Evolutionary conservation across 2,113 vertebrate species (phyloP).

Genomic region (Sphaerodactylus townsendi): DNA sequence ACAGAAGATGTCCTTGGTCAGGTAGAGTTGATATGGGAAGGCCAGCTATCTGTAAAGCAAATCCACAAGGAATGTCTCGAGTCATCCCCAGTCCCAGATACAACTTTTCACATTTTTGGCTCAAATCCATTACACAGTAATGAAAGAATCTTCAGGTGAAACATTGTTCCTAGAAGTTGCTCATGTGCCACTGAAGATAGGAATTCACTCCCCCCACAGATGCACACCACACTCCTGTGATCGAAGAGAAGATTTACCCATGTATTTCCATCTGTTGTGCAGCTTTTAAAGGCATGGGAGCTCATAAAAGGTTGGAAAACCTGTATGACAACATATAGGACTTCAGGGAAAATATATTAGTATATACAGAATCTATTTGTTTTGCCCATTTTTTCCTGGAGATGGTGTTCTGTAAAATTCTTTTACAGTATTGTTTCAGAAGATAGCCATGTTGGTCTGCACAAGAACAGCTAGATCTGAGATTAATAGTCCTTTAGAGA

Average conservation of each 20-base stretch:
- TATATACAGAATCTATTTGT: background rate
- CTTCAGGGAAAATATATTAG: background rate
- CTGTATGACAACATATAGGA: background rate
- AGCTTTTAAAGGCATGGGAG: background rate
- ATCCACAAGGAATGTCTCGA: too few relatives aligned
- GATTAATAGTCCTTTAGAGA: too few relatives aligned
- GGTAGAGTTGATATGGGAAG: too few relatives aligned
- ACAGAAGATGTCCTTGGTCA: too few relatives aligned
- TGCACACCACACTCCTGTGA: background rate
- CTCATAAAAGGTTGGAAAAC: background rate
- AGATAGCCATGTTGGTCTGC: too few relatives aligned
- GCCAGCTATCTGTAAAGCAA: too few relatives aligned
- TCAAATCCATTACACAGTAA: background rate
- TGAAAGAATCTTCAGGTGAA: background rate
- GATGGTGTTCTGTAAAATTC: too few relatives aligned
- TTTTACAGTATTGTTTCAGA: too few relatives aligned
- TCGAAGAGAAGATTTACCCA: background rate
- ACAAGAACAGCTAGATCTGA: too few relatives aligned
- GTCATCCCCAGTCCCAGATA: too few relatives aligned
- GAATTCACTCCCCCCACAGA: too few relatives aligned
- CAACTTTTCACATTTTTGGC: background rate
- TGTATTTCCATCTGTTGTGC: background rate
- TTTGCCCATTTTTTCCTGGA: too few relatives aligned
- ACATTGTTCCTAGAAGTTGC: background rate
- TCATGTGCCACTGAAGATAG: background rate